phyloP scores from a whole-genome alignment of 2,113 vertebrate species.

The Oceanites oceanicus region DNA sequence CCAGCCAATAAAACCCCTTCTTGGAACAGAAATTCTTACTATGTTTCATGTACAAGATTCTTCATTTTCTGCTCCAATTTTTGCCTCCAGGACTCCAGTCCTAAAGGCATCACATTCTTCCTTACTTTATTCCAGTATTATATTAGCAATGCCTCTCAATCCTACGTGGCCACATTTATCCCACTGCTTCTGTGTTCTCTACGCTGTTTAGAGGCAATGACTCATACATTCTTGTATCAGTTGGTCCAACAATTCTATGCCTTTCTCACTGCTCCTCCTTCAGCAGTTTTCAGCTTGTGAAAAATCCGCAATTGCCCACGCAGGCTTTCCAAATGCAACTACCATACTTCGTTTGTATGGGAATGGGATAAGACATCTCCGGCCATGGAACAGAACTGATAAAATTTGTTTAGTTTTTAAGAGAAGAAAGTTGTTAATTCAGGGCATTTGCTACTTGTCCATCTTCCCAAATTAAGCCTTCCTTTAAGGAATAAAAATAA shows the following conservation, averaged over 20 bases:
- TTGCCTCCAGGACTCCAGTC: background rate
- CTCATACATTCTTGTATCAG: background rate
- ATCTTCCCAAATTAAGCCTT: background rate
- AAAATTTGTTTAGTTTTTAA: background rate
- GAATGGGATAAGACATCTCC: background rate
- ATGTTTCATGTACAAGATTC: background rate
- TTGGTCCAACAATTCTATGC: background rate
- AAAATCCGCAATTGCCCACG: background rate
- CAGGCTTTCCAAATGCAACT: background rate
- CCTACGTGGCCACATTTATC: background rate
- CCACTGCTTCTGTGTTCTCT: background rate
- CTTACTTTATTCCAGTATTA: background rate
- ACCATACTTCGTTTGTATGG: background rate
- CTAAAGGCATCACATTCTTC: background rate
- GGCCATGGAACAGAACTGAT: background rate
- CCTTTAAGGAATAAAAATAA: background rate
- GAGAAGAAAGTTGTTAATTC: background rate
- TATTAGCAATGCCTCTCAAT: background rate
- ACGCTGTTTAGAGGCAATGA: background rate
- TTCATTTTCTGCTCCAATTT: background rate
- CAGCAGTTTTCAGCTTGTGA: background rate
- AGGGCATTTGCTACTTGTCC: background rate
- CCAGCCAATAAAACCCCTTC: background rate
- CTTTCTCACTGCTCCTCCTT: background rate
- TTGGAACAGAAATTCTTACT: background rate